Evolutionary conservation across 1,140 invertebrate genomes (phyloP).

Genomic region (Drosophila navojoa): DNA sequence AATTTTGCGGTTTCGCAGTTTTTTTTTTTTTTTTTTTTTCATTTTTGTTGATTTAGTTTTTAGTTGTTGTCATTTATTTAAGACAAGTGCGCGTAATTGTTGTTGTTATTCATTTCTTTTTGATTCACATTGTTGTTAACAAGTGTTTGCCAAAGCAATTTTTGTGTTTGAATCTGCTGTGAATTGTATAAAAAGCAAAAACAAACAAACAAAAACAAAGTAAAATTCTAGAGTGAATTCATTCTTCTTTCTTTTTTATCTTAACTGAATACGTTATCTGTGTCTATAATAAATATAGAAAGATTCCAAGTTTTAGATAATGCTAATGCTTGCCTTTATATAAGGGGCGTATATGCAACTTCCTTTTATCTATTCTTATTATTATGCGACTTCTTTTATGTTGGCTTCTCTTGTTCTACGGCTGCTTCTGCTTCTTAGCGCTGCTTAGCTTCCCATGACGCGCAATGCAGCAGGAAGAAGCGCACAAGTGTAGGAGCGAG

Average conservation of each 20-base stretch:
- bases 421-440: slow-evolving; percentile 32
- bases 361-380: not conserved
- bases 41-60: slow-evolving; percentile 39
- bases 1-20: no score
- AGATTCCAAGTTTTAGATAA: slow-evolving; percentile 64
- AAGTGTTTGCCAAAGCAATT: slow-evolving; percentile 19
- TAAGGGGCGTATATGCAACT: slow-evolving; percentile 30
- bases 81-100: slow-evolving; percentile 40
- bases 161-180: not conserved
- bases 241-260: slow-evolving; percentile 3
- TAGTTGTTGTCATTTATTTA: slow-evolving; percentile 45
- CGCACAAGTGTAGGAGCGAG: slow-evolving; percentile 4
- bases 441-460: slow-evolving; percentile 75
- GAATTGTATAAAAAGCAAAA: not conserved
- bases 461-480: slow-evolving; percentile 58
- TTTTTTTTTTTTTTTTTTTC: no score
- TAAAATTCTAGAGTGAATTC: not conserved
- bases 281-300: slow-evolving; percentile 5
- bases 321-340: slow-evolving; percentile 28
- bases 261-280: slow-evolving; percentile 11
- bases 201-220: not conserved
- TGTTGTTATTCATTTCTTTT: slow-evolving; percentile 13
- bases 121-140: slow-evolving; percentile 23
- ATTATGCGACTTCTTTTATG: not conserved
- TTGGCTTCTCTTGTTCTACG: slow-evolving; percentile 15